These are phyloP conservation scores for Eulemur macaco DNA, from an alignment of 2,113 vertebrate species.

Conservation along the genomic window DNA sequence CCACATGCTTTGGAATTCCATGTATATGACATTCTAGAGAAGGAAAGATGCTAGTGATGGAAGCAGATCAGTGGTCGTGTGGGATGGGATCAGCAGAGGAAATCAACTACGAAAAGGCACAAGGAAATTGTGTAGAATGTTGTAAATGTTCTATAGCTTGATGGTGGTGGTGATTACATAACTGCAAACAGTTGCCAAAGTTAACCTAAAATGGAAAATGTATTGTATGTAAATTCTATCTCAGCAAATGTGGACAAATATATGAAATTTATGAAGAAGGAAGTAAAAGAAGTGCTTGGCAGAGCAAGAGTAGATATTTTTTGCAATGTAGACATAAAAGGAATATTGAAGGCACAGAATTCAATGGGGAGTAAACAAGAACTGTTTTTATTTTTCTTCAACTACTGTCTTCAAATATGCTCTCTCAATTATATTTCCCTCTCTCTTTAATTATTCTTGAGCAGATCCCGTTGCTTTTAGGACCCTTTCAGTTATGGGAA, in stretches of 20 bases:
- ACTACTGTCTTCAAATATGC: not conserved
- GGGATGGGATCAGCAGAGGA: not conserved
- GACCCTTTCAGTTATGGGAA: not conserved
- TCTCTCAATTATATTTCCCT: not conserved
- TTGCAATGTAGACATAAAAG: not conserved
- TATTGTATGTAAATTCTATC: not conserved
- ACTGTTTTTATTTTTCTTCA: constrained; percentile 1
- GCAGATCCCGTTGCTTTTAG: not conserved
- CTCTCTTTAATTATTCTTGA: constrained; percentile 36
- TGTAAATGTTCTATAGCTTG: not conserved
- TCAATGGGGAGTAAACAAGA: not conserved
- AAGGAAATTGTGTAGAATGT: no score
- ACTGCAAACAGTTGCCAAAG: not conserved
- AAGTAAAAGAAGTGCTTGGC: not conserved
- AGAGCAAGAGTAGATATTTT: not conserved
- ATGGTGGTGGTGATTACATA: not conserved
- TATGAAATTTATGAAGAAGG: not conserved
- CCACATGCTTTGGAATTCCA: not conserved
- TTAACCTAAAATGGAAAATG: not conserved
- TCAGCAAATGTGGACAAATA: not conserved
- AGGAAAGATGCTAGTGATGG: not conserved
- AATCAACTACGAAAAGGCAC: not conserved
- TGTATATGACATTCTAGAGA: not conserved
- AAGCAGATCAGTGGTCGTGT: not conserved
- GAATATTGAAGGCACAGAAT: not conserved